Conservation (phyloP, 2,888 invertebrate species). For the Seira ritae region DNA sequence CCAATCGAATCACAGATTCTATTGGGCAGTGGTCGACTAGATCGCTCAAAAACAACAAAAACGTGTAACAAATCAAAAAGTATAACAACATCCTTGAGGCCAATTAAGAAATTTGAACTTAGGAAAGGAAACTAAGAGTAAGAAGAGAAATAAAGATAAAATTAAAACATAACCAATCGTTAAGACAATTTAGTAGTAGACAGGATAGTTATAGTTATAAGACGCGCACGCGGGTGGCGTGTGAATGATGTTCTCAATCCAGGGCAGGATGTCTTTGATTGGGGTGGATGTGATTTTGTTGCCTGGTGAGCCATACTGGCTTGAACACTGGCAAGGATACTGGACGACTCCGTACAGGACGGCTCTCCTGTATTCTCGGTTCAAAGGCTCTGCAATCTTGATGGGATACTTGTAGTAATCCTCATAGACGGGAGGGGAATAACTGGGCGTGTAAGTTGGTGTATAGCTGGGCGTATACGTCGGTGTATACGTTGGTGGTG, state of each 20-base stretch:
- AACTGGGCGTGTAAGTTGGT: slow-evolving; percentile 53
- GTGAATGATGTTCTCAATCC: slow-evolving; percentile 70
- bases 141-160: slow-evolving; percentile 33
- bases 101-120: slow-evolving; percentile 35
- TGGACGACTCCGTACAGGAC: slow-evolving; percentile 72
- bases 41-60: slow-evolving; percentile 65
- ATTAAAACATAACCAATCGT: slow-evolving; percentile 47
- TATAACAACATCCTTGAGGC: slow-evolving; percentile 37
- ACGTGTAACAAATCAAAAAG: slow-evolving; percentile 38
- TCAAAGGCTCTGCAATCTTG: slow-evolving; percentile 66
- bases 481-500: slow-evolving; percentile 52
- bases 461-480: slow-evolving; percentile 27
- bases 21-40: slow-evolving; percentile 60
- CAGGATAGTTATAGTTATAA: slow-evolving; percentile 53
- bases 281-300: slow-evolving; percentile 72
- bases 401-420: slow-evolving; percentile 67
- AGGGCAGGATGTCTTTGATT: slow-evolving; percentile 68
- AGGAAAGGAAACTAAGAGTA: slow-evolving; percentile 33
- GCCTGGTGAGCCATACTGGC: slow-evolving; percentile 61
- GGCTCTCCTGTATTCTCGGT: slow-evolving; percentile 70
- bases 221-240: slow-evolving; percentile 64
- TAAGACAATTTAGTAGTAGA: slow-evolving; percentile 54
- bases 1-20: slow-evolving; percentile 44
- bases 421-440: slow-evolving; percentile 45
- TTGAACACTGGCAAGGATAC: slow-evolving; percentile 71